A percentile compares a stretch with the other conserved stretches of the same genome.
These are phyloP conservation scores for Liparis tanakae DNA, from an alignment of 2,797 vertebrate species.

Conservation along the genomic window DNA sequence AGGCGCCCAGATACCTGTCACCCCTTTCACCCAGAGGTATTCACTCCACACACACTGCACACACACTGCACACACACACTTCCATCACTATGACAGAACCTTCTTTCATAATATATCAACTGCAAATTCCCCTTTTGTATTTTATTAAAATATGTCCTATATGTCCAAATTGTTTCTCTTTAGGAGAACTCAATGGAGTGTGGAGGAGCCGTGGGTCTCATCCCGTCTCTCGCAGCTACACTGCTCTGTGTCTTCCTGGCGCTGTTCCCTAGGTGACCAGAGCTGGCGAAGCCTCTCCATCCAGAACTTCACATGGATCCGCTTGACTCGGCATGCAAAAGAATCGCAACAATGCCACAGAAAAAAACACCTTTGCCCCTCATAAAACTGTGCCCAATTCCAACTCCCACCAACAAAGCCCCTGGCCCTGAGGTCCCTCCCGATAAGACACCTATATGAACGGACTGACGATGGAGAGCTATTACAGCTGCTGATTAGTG, in stretches of 20 bases:
- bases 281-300: slow-evolving; percentile 76
- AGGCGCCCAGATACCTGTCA: slow-evolving; percentile 96
- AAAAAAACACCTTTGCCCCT: slow-evolving; percentile 52
- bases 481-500: slow-evolving; percentile 46
- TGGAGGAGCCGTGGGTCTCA: slow-evolving; percentile 83
- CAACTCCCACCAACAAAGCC: slow-evolving; percentile 59
- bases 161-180: slow-evolving; percentile 14
- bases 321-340: slow-evolving; percentile 72
- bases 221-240: slow-evolving; percentile 73
- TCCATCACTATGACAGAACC: neutral
- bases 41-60: neutral
- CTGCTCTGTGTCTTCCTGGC: slow-evolving; percentile 82
- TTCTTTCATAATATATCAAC: slow-evolving; percentile 9
- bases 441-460: slow-evolving; percentile 42
- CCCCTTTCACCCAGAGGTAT: slow-evolving; percentile 95
- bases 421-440: slow-evolving; percentile 43
- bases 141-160: slow-evolving; percentile 8
- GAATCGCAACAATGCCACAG: slow-evolving; percentile 56
- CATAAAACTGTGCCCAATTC: slow-evolving; percentile 59
- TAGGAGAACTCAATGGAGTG: slow-evolving; percentile 98
- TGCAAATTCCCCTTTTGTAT: neutral
- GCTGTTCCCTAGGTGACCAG: slow-evolving; percentile 92
- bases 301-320: slow-evolving; percentile 74
- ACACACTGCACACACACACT: neutral
- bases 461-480: slow-evolving; percentile 39